phyloP scores from a whole-genome alignment of 1,140 invertebrate species.

The Eupeodes corollae region DNA sequence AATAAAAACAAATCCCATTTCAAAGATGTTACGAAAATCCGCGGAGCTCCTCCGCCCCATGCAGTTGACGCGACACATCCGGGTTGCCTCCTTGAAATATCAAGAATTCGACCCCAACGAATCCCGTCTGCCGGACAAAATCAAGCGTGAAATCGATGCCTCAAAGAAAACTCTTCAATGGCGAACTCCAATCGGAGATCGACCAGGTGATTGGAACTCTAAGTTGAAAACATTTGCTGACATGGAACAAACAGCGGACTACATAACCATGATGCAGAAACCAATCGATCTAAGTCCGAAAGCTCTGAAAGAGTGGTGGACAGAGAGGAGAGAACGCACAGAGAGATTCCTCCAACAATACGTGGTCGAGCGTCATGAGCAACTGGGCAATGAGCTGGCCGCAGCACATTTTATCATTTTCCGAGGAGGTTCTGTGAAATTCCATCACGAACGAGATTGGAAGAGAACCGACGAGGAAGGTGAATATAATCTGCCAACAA shows the following conservation, averaged over 20 bases:
- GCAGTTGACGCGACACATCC: no score
- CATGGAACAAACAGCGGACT: constrained; percentile 31
- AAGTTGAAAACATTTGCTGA: constrained; percentile 38
- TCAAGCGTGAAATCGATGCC: constrained; percentile 15
- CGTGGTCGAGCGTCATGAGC: constrained; percentile 38
- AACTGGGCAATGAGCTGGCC: constrained; percentile 57
- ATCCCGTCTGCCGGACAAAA: no score
- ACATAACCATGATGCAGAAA: constrained; percentile 38
- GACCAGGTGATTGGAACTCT: constrained; percentile 36
- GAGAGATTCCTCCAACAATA: constrained; percentile 37
- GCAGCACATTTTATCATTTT: constrained; percentile 59
- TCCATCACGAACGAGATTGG: constrained; percentile 44
- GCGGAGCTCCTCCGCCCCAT: no score
- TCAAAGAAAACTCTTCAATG: constrained; percentile 37
- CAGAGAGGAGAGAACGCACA: constrained; percentile 23
- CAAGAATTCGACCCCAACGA: no score
- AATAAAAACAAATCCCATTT: no score
- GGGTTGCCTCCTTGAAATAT: no score
- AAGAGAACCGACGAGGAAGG: constrained; percentile 40
- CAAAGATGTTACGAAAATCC: no score
- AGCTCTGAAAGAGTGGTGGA: constrained; percentile 38
- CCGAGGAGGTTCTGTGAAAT: constrained; percentile 54
- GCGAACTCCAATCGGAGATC: constrained; percentile 36
- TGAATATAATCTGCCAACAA: constrained; percentile 43
- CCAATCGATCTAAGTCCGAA: constrained; percentile 38